These are phyloP conservation scores for Cyclura pinguis DNA, from an alignment of 2,797 vertebrate genomes.

Conservation along the genomic window DNA sequence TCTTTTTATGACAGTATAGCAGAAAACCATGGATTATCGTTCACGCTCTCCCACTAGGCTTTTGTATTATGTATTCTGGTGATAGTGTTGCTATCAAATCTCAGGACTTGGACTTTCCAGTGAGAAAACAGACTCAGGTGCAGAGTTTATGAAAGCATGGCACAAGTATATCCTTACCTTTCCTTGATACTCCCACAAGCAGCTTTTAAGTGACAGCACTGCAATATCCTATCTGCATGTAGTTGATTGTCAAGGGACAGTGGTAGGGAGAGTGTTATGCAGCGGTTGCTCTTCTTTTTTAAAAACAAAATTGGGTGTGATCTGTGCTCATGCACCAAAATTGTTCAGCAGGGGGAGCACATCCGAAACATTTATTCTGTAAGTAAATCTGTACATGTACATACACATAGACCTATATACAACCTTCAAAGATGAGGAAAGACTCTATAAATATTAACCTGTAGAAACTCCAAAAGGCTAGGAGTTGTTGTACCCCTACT, in stretches of 20 bases:
- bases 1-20: background rate
- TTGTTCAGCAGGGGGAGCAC: background rate
- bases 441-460: background rate
- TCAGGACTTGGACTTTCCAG: background rate
- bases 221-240: background rate
- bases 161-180: background rate
- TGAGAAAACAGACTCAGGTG: background rate
- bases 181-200: background rate
- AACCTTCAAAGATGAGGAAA: background rate
- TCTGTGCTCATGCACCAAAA: background rate
- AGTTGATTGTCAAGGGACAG: background rate
- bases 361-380: background rate
- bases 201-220: background rate
- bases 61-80: background rate
- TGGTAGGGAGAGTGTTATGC: background rate
- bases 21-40: background rate
- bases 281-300: background rate
- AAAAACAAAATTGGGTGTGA: background rate
- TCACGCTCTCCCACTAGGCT: background rate
- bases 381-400: background rate
- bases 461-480: background rate
- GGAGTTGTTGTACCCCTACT: background rate
- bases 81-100: constrained; percentile 19
- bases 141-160: background rate
- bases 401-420: background rate